phyloP scores from a whole-genome alignment of 2,113 vertebrate species.

The Hemiscyllium ocellatum region DNA sequence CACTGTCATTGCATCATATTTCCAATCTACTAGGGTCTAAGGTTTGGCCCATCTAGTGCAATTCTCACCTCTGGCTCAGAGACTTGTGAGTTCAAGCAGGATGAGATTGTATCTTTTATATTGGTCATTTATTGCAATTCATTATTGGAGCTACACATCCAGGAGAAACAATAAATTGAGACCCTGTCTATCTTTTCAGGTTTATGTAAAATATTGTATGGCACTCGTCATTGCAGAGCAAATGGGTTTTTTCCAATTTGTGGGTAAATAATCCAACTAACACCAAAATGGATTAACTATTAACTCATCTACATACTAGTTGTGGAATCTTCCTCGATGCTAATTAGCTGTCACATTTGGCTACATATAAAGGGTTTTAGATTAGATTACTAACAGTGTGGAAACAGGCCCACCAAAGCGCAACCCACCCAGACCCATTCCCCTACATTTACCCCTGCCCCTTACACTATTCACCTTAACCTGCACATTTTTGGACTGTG shows the following conservation, averaged over 20 bases:
- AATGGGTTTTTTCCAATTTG: neutral
- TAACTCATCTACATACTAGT: neutral
- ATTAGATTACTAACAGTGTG: no score
- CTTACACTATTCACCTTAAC: no score
- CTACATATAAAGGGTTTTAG: neutral
- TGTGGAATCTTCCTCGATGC: neutral
- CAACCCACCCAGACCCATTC: no score
- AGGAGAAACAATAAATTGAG: neutral
- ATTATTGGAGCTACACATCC: neutral
- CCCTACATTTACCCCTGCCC: no score
- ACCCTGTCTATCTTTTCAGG: neutral
- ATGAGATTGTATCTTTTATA: neutral
- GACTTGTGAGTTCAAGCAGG: neutral
- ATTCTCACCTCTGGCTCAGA: neutral
- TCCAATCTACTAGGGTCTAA: no score
- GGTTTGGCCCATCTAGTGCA: neutral
- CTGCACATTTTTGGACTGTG: no score
- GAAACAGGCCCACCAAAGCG: no score
- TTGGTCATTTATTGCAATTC: neutral
- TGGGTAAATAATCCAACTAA: neutral
- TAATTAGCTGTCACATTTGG: neutral
- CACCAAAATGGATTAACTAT: neutral
- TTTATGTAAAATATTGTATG: neutral
- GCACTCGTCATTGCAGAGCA: neutral
- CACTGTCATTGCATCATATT: no score